Conservation (phyloP, 2,113 vertebrate species). For the Sprattus sprattus region DNA sequence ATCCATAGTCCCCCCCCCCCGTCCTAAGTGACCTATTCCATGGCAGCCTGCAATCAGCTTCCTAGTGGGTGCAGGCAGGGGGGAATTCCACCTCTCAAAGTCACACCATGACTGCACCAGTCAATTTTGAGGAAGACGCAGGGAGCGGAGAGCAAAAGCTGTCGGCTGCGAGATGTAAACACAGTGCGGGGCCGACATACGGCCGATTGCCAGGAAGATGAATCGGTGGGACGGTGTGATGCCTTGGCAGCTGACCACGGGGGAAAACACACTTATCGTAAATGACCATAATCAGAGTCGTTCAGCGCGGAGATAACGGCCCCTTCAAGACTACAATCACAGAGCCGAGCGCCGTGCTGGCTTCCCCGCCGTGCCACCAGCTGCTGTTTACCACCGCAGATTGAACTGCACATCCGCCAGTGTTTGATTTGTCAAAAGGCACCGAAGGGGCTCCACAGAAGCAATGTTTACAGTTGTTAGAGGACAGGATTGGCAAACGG, state of each 20-base stretch:
- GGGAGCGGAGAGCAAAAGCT: not conserved
- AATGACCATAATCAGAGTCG: constrained; percentile 15
- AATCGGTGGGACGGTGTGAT: not conserved
- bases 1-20: constrained; percentile 50
- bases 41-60: constrained; percentile 36
- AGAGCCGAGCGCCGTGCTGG: not conserved
- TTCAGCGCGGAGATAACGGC: constrained; percentile 5
- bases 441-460: not conserved
- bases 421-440: constrained; percentile 9
- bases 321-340: constrained; percentile 17
- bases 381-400: constrained; percentile 11
- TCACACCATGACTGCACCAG: constrained; percentile 6
- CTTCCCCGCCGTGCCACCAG: constrained; percentile 6
- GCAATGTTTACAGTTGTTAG: constrained; percentile 10
- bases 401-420: not conserved
- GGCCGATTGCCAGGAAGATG: not conserved
- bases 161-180: constrained; percentile 23
- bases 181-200: not conserved
- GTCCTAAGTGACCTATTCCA: constrained; percentile 49
- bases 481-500: not conserved
- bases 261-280: constrained; percentile 18
- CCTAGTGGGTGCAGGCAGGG: constrained; percentile 17
- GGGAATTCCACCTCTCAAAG: constrained; percentile 32
- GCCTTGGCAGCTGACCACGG: not conserved
- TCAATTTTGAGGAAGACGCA: not conserved